Conservation (phyloP, 2,113 vertebrate species). For the Bucco capensis region DNA sequence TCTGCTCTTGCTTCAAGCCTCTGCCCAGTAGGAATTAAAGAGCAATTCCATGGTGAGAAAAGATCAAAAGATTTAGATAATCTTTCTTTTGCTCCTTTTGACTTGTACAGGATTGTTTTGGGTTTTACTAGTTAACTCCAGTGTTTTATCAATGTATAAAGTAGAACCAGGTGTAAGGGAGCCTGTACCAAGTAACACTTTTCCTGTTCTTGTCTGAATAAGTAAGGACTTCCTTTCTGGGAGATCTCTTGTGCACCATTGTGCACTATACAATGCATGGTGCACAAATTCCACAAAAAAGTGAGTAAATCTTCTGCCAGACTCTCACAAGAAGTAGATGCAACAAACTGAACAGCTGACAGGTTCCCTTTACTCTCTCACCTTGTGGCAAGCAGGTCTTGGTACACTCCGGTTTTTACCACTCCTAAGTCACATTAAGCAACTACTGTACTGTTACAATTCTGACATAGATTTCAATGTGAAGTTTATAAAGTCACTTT, state of each 20-base stretch:
- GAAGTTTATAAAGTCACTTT: neutral
- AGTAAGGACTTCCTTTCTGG: neutral
- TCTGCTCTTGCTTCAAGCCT: conserved; percentile 71
- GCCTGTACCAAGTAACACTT: neutral
- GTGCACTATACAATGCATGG: neutral
- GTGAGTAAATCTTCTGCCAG: neutral
- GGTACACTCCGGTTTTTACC: neutral
- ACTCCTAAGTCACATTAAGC: neutral
- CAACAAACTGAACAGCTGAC: neutral
- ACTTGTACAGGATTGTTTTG: neutral
- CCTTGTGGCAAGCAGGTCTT: neutral
- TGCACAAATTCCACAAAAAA: neutral
- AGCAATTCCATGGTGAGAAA: conserved; percentile 74
- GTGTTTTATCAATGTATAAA: neutral
- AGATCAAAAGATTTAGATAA: neutral
- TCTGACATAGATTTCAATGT: neutral
- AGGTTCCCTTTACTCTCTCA: neutral
- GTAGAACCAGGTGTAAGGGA: neutral
- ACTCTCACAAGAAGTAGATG: neutral
- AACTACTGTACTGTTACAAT: neutral
- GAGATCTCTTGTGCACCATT: neutral
- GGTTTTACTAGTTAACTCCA: neutral
- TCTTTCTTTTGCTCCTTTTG: neutral
- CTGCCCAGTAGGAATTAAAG: conserved; percentile 76
- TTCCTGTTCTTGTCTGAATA: neutral